Conservation (phyloP, 2,113 vertebrate genomes). For the Sylvilagus bachmani region DNA sequence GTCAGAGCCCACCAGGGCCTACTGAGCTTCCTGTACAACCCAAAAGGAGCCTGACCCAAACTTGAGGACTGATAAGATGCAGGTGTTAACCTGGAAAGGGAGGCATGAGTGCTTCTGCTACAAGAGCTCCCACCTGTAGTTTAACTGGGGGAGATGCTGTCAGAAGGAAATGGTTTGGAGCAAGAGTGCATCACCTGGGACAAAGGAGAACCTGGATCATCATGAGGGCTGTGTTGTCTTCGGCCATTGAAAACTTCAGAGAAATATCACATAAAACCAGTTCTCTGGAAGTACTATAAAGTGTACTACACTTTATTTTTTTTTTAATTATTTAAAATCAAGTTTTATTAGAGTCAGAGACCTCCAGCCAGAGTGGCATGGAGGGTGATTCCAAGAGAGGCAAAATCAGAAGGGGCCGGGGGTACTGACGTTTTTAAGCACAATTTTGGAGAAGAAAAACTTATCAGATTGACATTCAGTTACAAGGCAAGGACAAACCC, state of each 20-base stretch:
- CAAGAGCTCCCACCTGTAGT: not conserved
- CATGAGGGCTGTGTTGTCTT: fast-evolving
- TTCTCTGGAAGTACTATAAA: not conserved
- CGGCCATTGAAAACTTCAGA: not conserved
- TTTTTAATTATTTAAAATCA: too few species aligned
- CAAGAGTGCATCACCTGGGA: not conserved
- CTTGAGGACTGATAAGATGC: not conserved
- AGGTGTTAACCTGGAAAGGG: not conserved
- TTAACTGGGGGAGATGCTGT: not conserved
- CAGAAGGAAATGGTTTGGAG: not conserved
- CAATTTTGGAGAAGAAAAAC: too few species aligned
- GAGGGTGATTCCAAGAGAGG: too few species aligned
- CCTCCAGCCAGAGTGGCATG: too few species aligned
- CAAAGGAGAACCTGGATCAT: not conserved
- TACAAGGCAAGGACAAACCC: too few species aligned
- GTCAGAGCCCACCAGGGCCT: not conserved
- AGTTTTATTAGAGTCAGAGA: too few species aligned
- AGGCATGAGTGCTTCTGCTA: not conserved
- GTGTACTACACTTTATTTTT: not conserved
- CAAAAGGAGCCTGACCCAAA: not conserved
- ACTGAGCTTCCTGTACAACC: not conserved
- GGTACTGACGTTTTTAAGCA: too few species aligned
- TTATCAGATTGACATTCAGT: too few species aligned
- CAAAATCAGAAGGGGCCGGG: too few species aligned
- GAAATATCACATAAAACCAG: not conserved